phyloP scores from a whole-genome alignment of 2,113 vertebrate species.

The human (Homo sapiens) region GRCh38 chr11:73838001-73838500 shows the following conservation, averaged over 20 bases:
- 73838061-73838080: no score
- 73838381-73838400: slow-evolving; percentile 56
- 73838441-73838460: slow-evolving; percentile 49
- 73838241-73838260: slow-evolving; percentile 6
- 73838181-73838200: slow-evolving; percentile 1
- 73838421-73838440: slow-evolving; percentile 58
- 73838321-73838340: slow-evolving; percentile 50
- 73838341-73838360: neutral
- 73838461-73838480: slow-evolving; percentile 36
- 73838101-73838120: no score
- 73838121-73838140: no score
- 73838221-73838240: neutral
- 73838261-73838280: neutral
- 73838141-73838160: no score
- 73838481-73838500: slow-evolving; percentile 41
- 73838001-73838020: no score
- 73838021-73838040: no score
- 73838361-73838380: neutral
- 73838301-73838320: slow-evolving; percentile 19
- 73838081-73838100: no score
- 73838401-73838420: slow-evolving; percentile 43
- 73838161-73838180: neutral
- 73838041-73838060: no score
- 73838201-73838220: slow-evolving; percentile 2
- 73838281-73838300: slow-evolving; percentile 20